Conservation (phyloP, 2,888 invertebrate species). For the Aporophyla nigra region DNA sequence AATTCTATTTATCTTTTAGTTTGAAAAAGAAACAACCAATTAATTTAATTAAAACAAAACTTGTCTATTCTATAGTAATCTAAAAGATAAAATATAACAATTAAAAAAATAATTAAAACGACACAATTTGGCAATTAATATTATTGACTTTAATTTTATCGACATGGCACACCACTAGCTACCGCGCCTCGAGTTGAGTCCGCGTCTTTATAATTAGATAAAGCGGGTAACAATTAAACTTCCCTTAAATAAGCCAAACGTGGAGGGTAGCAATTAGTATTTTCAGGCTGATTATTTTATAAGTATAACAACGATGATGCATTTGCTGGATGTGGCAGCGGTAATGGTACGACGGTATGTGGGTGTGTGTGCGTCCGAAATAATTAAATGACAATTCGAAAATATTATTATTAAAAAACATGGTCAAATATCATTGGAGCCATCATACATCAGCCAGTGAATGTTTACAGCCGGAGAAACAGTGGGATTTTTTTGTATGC, state of each 20-base stretch:
- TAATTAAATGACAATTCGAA: no score
- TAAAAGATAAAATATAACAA: conserved; percentile 29
- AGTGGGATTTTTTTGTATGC: no score
- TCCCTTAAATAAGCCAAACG: conserved; percentile 89
- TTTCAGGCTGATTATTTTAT: conserved; percentile 87
- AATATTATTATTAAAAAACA: background rate
- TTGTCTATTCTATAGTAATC: conserved; percentile 30
- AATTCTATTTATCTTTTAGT: conserved; percentile 11
- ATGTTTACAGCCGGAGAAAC: background rate
- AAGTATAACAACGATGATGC: conserved; percentile 66
- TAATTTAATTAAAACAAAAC: conserved; percentile 24
- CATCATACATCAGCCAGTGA: background rate
- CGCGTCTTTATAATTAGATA: conserved; percentile 89
- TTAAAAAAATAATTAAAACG: conserved; percentile 35
- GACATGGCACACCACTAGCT: conserved; percentile 64
- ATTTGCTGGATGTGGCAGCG: conserved; percentile 49
- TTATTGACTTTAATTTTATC: conserved; percentile 71
- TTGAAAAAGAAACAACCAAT: conserved; percentile 23
- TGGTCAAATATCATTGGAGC: background rate
- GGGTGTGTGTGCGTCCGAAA: background rate
- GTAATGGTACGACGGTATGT: background rate
- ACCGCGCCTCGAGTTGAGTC: conserved; percentile 76
- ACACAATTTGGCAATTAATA: conserved; percentile 26
- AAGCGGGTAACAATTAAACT: conserved; percentile 89
- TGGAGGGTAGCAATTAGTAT: conserved; percentile 86